Conservation (phyloP, 2,113 vertebrate genomes). For the Psilopsiagon aymara region DNA sequence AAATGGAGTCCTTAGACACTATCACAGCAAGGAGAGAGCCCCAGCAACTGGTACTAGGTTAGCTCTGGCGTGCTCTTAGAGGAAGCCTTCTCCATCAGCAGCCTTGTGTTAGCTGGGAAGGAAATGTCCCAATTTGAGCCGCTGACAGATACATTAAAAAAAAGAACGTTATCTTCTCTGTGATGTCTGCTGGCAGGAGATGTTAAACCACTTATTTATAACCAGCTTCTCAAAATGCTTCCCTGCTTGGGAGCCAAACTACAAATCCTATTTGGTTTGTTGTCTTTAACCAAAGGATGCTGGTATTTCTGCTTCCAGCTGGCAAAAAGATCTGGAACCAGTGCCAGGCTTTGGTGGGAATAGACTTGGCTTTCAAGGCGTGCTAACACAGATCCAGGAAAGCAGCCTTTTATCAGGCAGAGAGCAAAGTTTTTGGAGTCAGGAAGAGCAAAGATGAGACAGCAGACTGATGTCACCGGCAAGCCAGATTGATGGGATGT, state of each 20-base stretch:
- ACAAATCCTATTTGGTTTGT: constrained; percentile 69
- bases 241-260: constrained; percentile 49
- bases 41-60: neutral
- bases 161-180: constrained; percentile 45
- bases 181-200: constrained; percentile 66
- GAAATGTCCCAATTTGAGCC: constrained; percentile 22
- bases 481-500: neutral
- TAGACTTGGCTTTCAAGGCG: constrained; percentile 30
- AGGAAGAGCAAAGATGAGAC: neutral
- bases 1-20: neutral
- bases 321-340: neutral
- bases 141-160: constrained; percentile 17
- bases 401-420: neutral
- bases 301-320: constrained; percentile 51
- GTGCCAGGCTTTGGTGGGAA: constrained; percentile 51
- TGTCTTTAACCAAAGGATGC: constrained; percentile 67
- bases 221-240: constrained; percentile 52
- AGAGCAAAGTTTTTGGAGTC: neutral
- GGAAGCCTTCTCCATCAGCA: neutral
- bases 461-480: neutral
- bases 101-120: neutral
- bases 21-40: neutral
- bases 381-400: neutral
- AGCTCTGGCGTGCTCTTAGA: neutral
- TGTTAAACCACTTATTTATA: constrained; percentile 63